Evolutionary conservation across 2,888 invertebrate genomes (phyloP).

Genomic region (Elmis aenea): DNA sequence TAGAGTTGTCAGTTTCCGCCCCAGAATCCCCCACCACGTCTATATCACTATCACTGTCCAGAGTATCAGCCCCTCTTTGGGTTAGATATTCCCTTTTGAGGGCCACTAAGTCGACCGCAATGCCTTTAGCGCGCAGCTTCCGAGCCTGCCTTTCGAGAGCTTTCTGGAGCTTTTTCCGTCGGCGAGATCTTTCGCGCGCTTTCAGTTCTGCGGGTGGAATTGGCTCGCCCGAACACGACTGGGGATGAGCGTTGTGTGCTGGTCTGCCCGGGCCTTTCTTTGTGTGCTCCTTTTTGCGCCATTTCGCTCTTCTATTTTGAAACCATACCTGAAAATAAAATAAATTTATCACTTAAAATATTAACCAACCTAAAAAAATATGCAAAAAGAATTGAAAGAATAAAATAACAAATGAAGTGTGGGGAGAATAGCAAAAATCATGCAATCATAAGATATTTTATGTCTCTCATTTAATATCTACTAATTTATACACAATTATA

Average conservation of each 20-base stretch:
- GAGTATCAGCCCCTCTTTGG: constrained; percentile 55
- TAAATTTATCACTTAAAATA: no score
- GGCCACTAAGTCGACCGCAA: constrained; percentile 81
- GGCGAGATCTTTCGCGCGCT: constrained; percentile 80
- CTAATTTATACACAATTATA: no score
- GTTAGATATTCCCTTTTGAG: constrained; percentile 80
- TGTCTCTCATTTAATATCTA: no score
- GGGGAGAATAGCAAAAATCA: no score
- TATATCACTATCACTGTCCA: constrained; percentile 65
- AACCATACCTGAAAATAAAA: constrained; percentile 92
- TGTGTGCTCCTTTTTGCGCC: constrained; percentile 98
- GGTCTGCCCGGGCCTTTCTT: constrained; percentile 98
- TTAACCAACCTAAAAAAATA: no score
- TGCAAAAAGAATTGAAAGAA: no score
- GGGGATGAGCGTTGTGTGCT: constrained; percentile 96
- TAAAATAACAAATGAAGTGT: no score
- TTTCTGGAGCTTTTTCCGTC: constrained; percentile 87
- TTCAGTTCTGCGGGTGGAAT: constrained; percentile 87
- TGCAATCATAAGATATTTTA: no score
- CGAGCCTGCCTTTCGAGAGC: constrained; percentile 88
- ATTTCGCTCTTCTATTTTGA: constrained; percentile 97
- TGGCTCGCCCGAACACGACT: constrained; percentile 95
- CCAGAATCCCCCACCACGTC: constrained; percentile 82
- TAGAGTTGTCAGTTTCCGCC: constrained; percentile 64
- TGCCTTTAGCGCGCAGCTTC: constrained; percentile 86